Evolutionary conservation across 2,797 vertebrate species (phyloP).

Genomic region (Atherinosoma microstoma): DNA sequence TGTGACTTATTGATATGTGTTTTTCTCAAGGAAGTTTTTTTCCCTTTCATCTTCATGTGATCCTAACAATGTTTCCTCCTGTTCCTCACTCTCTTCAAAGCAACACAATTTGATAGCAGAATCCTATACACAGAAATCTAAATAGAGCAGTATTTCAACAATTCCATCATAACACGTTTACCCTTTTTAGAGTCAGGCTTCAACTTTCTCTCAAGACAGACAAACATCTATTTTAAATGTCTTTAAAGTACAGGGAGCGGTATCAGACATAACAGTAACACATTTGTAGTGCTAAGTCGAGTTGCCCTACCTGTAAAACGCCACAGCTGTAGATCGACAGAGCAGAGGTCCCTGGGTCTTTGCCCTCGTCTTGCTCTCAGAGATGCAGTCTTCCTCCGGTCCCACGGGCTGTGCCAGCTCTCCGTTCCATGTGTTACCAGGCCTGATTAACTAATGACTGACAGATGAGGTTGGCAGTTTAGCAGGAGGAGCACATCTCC

Average conservation of each 20-base stretch:
- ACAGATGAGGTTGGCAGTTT: constrained; percentile 70
- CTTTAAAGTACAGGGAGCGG: constrained; percentile 5
- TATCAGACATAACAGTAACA: neutral
- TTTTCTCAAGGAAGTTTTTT: constrained; percentile 21
- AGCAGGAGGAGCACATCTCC: constrained; percentile 58
- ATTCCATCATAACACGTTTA: no score
- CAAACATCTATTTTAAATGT: neutral
- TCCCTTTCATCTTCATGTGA: constrained; percentile 14
- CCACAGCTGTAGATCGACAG: constrained; percentile 54
- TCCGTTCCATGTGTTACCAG: constrained; percentile 56
- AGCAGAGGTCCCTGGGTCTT: constrained; percentile 56
- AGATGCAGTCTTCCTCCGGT: constrained; percentile 56
- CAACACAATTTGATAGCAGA: constrained; percentile 2
- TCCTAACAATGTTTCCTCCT: constrained; percentile 1
- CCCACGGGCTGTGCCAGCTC: constrained; percentile 48
- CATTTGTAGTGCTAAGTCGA: constrained; percentile 29
- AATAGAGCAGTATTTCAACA: neutral
- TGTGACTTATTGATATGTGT: constrained; percentile 48
- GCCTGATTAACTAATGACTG: constrained; percentile 72
- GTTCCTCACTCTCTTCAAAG: constrained; percentile 3
- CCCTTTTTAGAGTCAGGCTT: neutral
- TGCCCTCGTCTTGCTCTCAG: constrained; percentile 64
- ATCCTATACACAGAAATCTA: neutral
- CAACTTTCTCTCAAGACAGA: neutral
- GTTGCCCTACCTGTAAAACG: constrained; percentile 70